These are phyloP conservation scores for Chunga burmeisteri DNA, from an alignment of 2,113 vertebrate species.

Conservation along the genomic window DNA sequence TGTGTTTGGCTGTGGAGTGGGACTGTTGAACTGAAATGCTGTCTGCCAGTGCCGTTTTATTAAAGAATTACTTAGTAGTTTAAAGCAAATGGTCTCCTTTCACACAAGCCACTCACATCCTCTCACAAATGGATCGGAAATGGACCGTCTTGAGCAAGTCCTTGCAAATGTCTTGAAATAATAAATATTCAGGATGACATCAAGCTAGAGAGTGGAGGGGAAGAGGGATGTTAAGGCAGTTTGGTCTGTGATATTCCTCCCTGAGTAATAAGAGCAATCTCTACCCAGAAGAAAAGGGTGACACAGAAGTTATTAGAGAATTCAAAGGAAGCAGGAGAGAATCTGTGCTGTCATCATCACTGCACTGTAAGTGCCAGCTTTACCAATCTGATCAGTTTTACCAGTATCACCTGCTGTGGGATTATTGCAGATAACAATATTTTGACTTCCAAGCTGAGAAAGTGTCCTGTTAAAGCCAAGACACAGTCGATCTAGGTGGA, in stretches of 20 bases:
- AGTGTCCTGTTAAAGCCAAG: not conserved
- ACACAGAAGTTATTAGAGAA: not conserved
- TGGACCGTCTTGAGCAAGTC: not conserved
- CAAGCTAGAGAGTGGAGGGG: not conserved
- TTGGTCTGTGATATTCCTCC: not conserved
- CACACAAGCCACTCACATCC: not conserved
- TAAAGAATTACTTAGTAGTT: not conserved
- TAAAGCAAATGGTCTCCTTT: not conserved
- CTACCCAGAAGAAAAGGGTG: not conserved
- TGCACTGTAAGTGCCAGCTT: not conserved
- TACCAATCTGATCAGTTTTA: not conserved
- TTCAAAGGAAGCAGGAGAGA: not conserved
- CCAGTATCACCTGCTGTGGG: not conserved
- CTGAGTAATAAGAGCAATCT: not conserved
- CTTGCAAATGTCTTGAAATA: not conserved
- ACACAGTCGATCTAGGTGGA: not conserved
- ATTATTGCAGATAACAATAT: not conserved
- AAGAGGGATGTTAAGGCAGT: not conserved
- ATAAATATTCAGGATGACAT: not conserved
- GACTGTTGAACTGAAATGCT: fast-evolving
- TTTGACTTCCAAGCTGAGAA: not conserved
- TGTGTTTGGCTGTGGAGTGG: not conserved
- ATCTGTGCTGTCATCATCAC: not conserved
- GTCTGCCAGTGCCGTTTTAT: not conserved
- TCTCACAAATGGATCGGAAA: not conserved